phyloP scores from a whole-genome alignment of 2,888 invertebrate species.

The Parapristionchus giblindavisi region DNA sequence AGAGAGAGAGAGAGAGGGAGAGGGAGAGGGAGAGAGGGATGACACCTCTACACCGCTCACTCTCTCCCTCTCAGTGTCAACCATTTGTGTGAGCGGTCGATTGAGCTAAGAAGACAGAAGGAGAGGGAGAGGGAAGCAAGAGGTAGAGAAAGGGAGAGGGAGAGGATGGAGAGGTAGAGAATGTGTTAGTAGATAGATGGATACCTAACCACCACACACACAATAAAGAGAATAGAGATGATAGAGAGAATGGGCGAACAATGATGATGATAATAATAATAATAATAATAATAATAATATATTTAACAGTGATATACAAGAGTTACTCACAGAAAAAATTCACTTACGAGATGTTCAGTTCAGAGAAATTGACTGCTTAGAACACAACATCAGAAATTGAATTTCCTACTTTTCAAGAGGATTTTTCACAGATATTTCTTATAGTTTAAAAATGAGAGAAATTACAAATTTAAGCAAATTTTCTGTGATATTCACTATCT shows the following conservation, averaged over 20 bases:
- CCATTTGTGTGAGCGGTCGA: not conserved
- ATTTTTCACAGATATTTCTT: too few relatives aligned
- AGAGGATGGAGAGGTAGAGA: not conserved
- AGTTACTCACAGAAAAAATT: too few relatives aligned
- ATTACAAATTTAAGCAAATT: too few relatives aligned
- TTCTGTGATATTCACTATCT: too few relatives aligned
- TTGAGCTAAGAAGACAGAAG: not conserved
- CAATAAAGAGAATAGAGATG: not conserved
- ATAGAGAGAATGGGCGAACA: not conserved
- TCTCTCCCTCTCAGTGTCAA: not conserved
- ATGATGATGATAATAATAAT: not conserved
- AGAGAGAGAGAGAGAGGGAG: conserved; percentile 5
- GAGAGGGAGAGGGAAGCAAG: not conserved
- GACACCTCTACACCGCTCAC: not conserved
- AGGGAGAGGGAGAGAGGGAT: not conserved
- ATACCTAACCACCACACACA: not conserved
- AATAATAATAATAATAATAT: too few relatives aligned
- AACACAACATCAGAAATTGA: too few relatives aligned
- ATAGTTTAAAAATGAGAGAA: too few relatives aligned
- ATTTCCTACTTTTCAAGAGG: too few relatives aligned
- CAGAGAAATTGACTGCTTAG: too few relatives aligned
- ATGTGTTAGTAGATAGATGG: not conserved
- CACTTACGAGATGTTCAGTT: too few relatives aligned
- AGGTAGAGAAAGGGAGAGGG: not conserved
- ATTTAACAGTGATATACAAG: too few relatives aligned